These are phyloP conservation scores for Cephalophus harveyi DNA, from an alignment of 2,113 vertebrate species.

Conservation along the genomic window DNA sequence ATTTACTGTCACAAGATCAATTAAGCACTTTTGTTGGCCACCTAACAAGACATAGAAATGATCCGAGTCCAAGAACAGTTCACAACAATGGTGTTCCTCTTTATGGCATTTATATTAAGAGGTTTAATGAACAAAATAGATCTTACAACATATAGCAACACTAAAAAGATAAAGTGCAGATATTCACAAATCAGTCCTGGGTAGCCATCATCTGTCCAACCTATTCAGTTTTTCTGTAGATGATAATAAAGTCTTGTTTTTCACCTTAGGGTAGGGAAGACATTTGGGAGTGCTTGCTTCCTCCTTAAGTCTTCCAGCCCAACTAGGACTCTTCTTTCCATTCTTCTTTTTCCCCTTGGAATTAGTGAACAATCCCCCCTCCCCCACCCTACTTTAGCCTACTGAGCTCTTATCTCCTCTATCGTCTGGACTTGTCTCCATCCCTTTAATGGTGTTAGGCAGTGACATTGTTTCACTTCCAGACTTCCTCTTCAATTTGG, in stretches of 20 bases:
- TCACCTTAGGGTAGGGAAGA: background rate
- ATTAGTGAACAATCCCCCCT: background rate
- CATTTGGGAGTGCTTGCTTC: background rate
- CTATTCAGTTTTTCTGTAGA: background rate
- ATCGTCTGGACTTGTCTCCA: background rate
- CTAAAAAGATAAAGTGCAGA: background rate
- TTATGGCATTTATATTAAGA: background rate
- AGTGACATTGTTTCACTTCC: background rate
- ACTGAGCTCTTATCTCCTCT: background rate
- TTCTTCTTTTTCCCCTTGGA: background rate
- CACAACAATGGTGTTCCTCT: background rate
- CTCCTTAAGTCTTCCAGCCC: background rate
- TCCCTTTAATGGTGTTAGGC: background rate
- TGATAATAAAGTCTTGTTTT: background rate
- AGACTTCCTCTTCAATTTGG: background rate
- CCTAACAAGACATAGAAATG: background rate
- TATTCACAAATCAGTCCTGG: background rate
- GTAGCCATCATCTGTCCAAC: background rate
- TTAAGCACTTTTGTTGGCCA: background rate
- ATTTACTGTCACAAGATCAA: background rate
- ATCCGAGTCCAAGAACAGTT: background rate
- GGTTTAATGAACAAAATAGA: background rate
- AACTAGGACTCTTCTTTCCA: background rate
- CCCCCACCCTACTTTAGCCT: background rate
- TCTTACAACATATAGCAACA: background rate